A percentile compares a stretch with the other conserved stretches of the same genome.
Conservation (phyloP, 1,140 invertebrate genomes). For the Bombus difficillimus region DNA sequence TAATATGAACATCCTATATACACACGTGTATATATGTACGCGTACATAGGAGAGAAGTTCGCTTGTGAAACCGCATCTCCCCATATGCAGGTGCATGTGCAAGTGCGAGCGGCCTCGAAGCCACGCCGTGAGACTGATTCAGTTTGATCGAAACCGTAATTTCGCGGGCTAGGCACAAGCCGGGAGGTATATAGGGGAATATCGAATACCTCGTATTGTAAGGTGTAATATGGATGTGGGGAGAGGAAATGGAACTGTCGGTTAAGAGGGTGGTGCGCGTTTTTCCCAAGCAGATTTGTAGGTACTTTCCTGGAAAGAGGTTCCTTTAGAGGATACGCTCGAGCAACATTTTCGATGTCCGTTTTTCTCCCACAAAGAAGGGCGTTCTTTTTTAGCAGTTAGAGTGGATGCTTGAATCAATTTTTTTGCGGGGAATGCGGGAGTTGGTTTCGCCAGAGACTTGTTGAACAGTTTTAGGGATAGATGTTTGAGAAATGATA, state of each 20-base stretch:
- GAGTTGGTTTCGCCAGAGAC: background rate
- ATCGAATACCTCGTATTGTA: constrained; percentile 44
- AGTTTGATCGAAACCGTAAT: constrained; percentile 65
- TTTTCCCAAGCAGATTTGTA: background rate
- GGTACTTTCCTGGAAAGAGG: background rate
- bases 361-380: background rate
- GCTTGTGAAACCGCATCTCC: background rate
- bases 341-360: background rate
- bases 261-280: background rate
- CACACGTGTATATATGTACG: too few species aligned
- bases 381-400: too few species aligned
- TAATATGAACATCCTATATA: background rate
- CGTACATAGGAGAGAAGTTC: background rate
- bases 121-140: constrained; percentile 51
- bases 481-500: background rate
- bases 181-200: constrained; percentile 5
- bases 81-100: constrained; percentile 1
- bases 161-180: constrained; percentile 43
- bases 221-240: constrained; percentile 29
- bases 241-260: constrained; percentile 22
- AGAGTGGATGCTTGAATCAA: background rate
- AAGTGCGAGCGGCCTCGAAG: constrained; percentile 51
- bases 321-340: background rate
- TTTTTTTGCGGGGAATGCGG: background rate
- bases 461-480: background rate